Percentiles rank a stretch among this genome's conserved stretches.
These are phyloP conservation scores for Onychorhynchus coronatus DNA, from an alignment of 2,113 vertebrate species.

Conservation along the genomic window DNA sequence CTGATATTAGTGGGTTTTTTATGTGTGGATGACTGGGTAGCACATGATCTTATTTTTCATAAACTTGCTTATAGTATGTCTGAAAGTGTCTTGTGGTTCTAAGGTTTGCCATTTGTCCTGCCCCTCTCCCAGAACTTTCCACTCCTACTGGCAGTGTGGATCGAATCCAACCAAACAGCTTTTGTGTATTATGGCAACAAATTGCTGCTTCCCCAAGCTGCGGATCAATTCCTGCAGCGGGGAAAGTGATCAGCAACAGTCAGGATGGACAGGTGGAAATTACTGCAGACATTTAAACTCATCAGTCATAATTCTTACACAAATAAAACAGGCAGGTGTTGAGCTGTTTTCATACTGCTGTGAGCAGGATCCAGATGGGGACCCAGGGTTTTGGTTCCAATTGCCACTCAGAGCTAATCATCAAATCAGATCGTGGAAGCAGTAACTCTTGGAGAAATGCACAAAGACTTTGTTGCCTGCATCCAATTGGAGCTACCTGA, in stretches of 20 bases:
- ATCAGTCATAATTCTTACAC: background rate
- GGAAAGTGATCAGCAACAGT: background rate
- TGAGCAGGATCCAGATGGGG: background rate
- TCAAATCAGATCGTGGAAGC: background rate
- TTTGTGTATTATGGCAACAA: background rate
- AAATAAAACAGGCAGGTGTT: background rate
- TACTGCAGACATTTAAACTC: background rate
- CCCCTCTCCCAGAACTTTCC: background rate
- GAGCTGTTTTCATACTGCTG: background rate
- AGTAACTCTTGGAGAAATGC: background rate
- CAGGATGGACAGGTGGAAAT: background rate
- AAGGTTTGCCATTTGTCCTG: background rate
- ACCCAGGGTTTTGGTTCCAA: background rate
- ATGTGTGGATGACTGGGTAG: background rate
- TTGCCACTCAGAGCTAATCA: background rate
- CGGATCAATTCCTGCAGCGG: background rate
- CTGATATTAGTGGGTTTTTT: background rate
- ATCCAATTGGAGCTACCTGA: background rate
- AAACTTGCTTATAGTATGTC: background rate
- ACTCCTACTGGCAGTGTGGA: background rate
- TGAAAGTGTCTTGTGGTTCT: background rate
- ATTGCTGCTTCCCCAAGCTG: background rate
- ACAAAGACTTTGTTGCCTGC: background rate
- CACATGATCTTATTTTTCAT: background rate
- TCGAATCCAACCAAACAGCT: background rate